Evolutionary conservation across 2,888 invertebrate species (phyloP).

Genomic region (Phytoseiulus persimilis): DNA sequence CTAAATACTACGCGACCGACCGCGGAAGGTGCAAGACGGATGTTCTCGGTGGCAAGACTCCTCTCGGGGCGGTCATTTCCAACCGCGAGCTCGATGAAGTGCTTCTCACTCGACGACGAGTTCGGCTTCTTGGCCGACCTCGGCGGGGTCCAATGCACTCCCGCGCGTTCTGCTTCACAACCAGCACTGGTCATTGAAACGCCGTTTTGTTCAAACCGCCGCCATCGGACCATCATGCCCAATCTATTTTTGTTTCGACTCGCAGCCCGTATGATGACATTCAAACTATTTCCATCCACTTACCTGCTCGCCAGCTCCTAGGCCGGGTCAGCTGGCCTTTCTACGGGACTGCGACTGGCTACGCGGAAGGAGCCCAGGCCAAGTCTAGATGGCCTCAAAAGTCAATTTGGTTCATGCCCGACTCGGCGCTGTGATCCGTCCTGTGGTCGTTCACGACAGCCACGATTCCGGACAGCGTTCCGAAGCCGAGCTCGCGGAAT

Average conservation of each 20-base stretch:
- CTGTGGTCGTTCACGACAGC: background rate
- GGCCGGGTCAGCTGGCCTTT: background rate
- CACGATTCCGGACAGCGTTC: background rate
- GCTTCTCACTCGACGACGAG: background rate
- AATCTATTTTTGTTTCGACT: conserved; percentile 5
- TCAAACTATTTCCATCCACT: background rate
- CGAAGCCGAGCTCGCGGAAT: background rate
- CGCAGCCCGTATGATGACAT: background rate
- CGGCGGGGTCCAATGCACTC: background rate
- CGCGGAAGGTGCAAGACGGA: background rate
- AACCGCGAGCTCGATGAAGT: background rate
- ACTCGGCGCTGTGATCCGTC: background rate
- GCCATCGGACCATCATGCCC: background rate
- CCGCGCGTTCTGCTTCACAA: background rate
- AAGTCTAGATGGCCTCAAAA: background rate
- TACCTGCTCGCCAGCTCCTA: background rate
- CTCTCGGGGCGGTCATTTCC: background rate
- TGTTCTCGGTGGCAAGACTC: background rate
- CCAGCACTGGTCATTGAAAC: too few relatives aligned
- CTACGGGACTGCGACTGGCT: background rate
- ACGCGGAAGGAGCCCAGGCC: background rate
- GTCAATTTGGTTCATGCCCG: background rate
- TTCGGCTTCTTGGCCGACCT: background rate
- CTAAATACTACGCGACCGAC: background rate
- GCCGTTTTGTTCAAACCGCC: background rate